phyloP scores from a whole-genome alignment of 2,113 vertebrate genomes.

The Mesocricetus auratus region DNA sequence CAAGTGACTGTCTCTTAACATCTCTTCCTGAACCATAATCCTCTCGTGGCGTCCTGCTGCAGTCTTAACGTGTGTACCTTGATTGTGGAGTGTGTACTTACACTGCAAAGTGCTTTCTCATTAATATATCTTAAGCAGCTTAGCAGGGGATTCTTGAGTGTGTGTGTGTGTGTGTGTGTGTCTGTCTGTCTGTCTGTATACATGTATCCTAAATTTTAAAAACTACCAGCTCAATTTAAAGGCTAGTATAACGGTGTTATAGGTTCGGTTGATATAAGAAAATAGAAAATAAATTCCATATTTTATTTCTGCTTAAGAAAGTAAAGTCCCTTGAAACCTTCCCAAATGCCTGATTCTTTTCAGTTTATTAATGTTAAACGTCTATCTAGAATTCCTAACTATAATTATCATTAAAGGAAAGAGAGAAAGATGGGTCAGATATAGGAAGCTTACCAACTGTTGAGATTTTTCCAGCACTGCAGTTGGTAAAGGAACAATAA shows the following conservation, averaged over 20 bases:
- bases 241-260: not conserved
- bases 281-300: slow-evolving; percentile 45
- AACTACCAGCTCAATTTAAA: not conserved
- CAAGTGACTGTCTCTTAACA: slow-evolving; percentile 79
- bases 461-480: not conserved
- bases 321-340: not conserved
- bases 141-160: slow-evolving; percentile 23
- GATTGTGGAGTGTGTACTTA: slow-evolving; percentile 23
- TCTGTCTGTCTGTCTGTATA: slow-evolving; percentile 11
- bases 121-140: slow-evolving; percentile 49
- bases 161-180: not conserved
- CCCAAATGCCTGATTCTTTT: not conserved
- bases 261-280: not conserved
- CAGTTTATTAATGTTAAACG: not conserved
- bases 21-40: slow-evolving; percentile 22
- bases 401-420: not conserved
- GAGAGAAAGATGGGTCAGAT: not conserved
- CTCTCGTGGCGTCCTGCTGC: not conserved
- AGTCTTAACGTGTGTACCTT: not conserved
- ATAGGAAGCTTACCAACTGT: not conserved
- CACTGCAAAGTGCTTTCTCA: slow-evolving; percentile 69
- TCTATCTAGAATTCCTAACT: not conserved
- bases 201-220: slow-evolving; percentile 15
- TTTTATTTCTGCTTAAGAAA: slow-evolving; percentile 20
- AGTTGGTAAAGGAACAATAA: not conserved